phyloP scores from a whole-genome alignment of 2,888 invertebrate genomes.

The Lepetodrilus schrolli region DNA sequence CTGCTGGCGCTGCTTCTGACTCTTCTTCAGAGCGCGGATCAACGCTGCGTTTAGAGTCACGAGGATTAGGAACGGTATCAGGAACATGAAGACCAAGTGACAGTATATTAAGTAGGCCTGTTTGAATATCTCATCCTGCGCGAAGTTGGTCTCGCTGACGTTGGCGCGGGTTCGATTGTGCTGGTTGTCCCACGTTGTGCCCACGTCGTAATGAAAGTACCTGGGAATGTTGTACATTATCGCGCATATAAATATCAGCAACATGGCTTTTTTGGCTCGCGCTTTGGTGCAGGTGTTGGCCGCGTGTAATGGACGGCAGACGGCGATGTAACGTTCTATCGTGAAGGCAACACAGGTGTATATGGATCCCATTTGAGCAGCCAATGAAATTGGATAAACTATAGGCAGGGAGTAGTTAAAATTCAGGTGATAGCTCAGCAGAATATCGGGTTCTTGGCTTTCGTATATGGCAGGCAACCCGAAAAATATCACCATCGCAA shows the following conservation, averaged over 20 bases:
- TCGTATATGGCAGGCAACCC: constrained; percentile 61
- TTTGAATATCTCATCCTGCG: constrained; percentile 58
- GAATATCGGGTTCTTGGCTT: constrained; percentile 81
- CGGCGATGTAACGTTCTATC: constrained; percentile 92
- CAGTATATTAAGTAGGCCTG: constrained; percentile 71
- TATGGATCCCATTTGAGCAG: constrained; percentile 93
- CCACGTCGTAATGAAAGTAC: constrained; percentile 75
- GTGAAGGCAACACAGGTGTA: constrained; percentile 84
- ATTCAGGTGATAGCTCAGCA: constrained; percentile 83
- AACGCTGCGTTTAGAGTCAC: constrained; percentile 69
- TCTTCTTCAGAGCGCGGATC: constrained; percentile 67
- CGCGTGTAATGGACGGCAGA: constrained; percentile 85
- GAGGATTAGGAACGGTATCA: constrained; percentile 69
- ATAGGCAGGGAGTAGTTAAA: constrained; percentile 87
- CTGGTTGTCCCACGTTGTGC: constrained; percentile 34
- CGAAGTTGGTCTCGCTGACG: constrained; percentile 58
- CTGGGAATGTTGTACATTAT: constrained; percentile 88
- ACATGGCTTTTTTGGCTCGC: constrained; percentile 87
- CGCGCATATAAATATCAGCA: constrained; percentile 87
- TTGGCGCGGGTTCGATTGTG: constrained; percentile 46
- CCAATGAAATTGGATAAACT: constrained; percentile 85
- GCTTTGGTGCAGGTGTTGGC: constrained; percentile 93
- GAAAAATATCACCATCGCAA: constrained; percentile 76
- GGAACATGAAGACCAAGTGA: constrained; percentile 70
- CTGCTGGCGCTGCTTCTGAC: constrained; percentile 53